Percentiles rank a stretch among this genome's conserved stretches.
Conservation (phyloP, 2,113 vertebrate genomes). For the Phocoena phocoena region DNA sequence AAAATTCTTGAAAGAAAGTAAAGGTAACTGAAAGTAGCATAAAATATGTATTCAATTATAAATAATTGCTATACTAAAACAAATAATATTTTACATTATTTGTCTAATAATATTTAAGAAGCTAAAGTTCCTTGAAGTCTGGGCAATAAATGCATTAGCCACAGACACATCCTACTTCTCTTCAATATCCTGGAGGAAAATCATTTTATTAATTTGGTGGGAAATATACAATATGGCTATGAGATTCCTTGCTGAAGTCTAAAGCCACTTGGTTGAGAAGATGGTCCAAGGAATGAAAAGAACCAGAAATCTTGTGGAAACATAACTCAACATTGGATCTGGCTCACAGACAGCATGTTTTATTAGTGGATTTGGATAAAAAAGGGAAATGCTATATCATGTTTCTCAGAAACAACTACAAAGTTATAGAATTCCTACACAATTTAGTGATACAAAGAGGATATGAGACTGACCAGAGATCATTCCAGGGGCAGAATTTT, state of each 20-base stretch:
- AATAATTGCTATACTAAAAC: slow-evolving; percentile 52
- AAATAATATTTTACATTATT: not conserved
- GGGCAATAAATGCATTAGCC: not conserved
- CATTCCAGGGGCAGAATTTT: slow-evolving; percentile 3
- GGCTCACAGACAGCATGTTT: not conserved
- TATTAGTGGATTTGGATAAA: not conserved
- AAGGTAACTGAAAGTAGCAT: slow-evolving; percentile 32
- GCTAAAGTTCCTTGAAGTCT: not conserved
- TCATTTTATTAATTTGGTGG: not conserved
- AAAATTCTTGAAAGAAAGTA: slow-evolving; percentile 1
- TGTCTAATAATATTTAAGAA: slow-evolving; percentile 49
- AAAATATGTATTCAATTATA: not conserved
- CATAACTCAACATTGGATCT: not conserved
- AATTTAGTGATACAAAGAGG: slow-evolving; percentile 57
- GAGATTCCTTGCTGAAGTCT: slow-evolving; percentile 9
- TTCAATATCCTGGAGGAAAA: not conserved
- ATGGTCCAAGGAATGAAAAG: not conserved
- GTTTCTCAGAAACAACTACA: slow-evolving; percentile 19
- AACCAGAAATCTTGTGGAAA: not conserved
- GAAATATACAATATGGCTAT: not conserved
- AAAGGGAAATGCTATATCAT: not conserved
- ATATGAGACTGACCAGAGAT: slow-evolving; percentile 49
- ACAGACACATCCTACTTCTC: not conserved
- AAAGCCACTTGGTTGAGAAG: not conserved
- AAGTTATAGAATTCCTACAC: not conserved